Percentiles rank a stretch among this genome's conserved stretches.
Evolutionary conservation across 2,113 vertebrate species (phyloP).

Genomic region (Anarhynchus alexandrinus): DNA sequence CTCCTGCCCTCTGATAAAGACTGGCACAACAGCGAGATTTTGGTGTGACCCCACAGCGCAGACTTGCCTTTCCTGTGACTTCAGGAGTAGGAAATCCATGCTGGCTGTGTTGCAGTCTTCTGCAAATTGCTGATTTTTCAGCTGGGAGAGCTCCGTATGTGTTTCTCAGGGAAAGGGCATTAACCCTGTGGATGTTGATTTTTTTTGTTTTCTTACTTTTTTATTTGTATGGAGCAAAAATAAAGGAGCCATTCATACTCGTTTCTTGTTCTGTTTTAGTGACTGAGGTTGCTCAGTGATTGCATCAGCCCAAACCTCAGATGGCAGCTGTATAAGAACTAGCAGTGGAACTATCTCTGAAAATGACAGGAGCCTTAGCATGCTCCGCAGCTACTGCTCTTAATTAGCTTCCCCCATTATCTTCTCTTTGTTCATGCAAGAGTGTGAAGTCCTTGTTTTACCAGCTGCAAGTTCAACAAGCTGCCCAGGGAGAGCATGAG

Average conservation of each 20-base stretch:
- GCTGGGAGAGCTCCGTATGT: accelerated
- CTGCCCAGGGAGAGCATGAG: not conserved
- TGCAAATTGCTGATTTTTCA: not conserved
- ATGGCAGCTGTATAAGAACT: not conserved
- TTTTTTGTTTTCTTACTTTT: not conserved
- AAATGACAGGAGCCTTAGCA: not conserved
- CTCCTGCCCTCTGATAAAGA: not conserved
- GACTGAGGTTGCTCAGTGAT: not conserved
- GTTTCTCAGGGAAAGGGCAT: not conserved
- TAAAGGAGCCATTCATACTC: not conserved
- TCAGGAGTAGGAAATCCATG: not conserved
- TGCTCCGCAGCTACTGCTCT: not conserved
- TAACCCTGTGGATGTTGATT: not conserved
- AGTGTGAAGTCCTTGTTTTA: not conserved
- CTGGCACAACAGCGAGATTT: not conserved
- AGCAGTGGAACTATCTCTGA: not conserved
- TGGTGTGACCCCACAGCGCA: not conserved
- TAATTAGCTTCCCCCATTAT: not conserved
- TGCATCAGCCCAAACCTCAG: not conserved
- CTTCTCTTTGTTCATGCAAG: not conserved
- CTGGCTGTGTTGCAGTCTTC: not conserved
- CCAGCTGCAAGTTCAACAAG: not conserved
- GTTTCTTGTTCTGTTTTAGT: not conserved
- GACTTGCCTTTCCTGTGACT: not conserved
- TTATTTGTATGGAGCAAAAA: not conserved